phyloP scores from a whole-genome alignment of 2,113 vertebrate genomes.

The Pomatorhinus ruficollis region DNA sequence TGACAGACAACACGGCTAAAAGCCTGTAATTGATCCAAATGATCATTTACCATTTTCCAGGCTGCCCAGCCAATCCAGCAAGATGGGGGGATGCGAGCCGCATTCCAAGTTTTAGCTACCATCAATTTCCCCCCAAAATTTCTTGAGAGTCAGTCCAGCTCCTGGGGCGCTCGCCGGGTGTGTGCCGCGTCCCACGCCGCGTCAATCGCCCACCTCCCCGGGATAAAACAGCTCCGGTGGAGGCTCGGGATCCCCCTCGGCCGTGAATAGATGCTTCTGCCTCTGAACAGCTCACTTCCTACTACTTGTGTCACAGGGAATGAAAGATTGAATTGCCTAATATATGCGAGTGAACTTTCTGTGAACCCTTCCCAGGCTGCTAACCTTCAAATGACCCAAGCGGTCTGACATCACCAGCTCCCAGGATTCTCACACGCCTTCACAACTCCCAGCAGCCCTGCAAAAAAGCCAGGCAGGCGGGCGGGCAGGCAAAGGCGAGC shows the following conservation, averaged over 20 bases:
- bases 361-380: constrained; percentile 97
- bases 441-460: constrained; percentile 80
- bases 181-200: constrained; percentile 21
- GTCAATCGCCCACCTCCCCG: constrained; percentile 60
- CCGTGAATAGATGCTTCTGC: constrained; percentile 86
- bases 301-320: constrained; percentile 94
- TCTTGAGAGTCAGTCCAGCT: constrained; percentile 52
- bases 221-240: constrained; percentile 54
- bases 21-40: constrained; percentile 87
- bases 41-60: constrained; percentile 86
- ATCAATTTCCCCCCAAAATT: constrained; percentile 39
- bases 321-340: constrained; percentile 99
- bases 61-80: constrained; percentile 80
- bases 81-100: constrained; percentile 71
- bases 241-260: constrained; percentile 76
- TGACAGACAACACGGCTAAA: constrained; percentile 85
- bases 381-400: constrained; percentile 99
- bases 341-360: constrained; percentile 99
- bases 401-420: constrained; percentile 93
- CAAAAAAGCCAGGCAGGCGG: constrained; percentile 62
- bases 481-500: constrained; percentile 40
- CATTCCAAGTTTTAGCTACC: constrained; percentile 73
- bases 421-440: constrained; percentile 85
- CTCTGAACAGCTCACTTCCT: constrained; percentile 91
- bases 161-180: constrained; percentile 29